These are phyloP conservation scores for Eupsittula cactorum DNA, from an alignment of 2,113 vertebrate species.

Conservation along the genomic window DNA sequence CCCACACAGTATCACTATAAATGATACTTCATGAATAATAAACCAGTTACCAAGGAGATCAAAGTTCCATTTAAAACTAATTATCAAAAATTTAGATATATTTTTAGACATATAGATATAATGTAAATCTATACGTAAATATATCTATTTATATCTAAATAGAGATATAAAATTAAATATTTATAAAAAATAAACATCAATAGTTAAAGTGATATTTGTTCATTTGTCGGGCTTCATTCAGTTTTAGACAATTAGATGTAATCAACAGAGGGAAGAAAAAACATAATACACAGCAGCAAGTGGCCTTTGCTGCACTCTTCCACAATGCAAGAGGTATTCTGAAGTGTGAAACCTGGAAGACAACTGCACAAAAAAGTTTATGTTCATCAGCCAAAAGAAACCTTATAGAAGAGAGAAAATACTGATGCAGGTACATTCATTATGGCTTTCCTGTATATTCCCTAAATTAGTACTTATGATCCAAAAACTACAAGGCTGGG, in stretches of 20 bases:
- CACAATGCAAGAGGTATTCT: background rate
- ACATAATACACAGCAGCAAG: background rate
- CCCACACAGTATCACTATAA: background rate
- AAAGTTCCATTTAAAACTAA: background rate
- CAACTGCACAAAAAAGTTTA: background rate
- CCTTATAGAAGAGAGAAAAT: background rate
- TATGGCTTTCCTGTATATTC: background rate
- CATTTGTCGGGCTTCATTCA: background rate
- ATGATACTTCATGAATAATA: background rate
- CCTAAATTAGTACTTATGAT: background rate
- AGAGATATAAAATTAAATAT: background rate
- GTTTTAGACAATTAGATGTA: background rate
- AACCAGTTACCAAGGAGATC: background rate
- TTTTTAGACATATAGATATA: background rate
- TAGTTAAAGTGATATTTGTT: background rate
- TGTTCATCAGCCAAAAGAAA: background rate
- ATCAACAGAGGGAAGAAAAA: background rate
- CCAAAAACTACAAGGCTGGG: background rate
- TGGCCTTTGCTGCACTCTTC: background rate
- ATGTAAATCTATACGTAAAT: background rate
- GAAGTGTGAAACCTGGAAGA: background rate
- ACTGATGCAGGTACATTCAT: background rate
- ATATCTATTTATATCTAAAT: background rate
- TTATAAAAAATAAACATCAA: background rate
- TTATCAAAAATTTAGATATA: background rate